Conservation (phyloP, 1,140 invertebrate genomes). For the Anoplophora glabripennis region DNA sequence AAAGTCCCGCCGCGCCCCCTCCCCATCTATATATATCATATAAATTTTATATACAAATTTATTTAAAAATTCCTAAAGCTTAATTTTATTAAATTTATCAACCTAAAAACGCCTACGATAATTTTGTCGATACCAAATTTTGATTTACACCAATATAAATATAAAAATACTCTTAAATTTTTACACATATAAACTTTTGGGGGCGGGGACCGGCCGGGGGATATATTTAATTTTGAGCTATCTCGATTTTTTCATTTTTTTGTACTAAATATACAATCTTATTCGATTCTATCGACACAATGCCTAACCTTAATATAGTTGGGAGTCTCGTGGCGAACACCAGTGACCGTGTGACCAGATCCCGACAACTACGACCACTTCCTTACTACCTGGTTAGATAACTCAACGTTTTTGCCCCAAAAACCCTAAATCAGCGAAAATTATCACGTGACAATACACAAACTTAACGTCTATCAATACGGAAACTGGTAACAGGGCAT, state of each 20-base stretch:
- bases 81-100: conserved; percentile 49
- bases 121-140: conserved; percentile 51
- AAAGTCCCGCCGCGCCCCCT: conserved; percentile 15
- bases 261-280: conserved; percentile 53
- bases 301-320: conserved; percentile 48
- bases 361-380: conserved; percentile 43
- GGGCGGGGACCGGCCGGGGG: conserved; percentile 22
- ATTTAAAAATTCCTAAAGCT: conserved; percentile 52
- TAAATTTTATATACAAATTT: conserved; percentile 52
- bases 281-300: conserved; percentile 50
- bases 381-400: conserved; percentile 21
- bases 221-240: conserved; percentile 50
- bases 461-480: too few relatives aligned
- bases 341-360: conserved; percentile 41
- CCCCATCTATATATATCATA: conserved; percentile 49
- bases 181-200: conserved; percentile 49
- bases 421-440: not conserved
- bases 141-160: conserved; percentile 54
- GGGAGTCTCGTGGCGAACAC: conserved; percentile 46
- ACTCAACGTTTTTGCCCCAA: conserved; percentile 14
- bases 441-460: not conserved
- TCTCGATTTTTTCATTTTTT: conserved; percentile 49
- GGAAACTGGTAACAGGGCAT: too few relatives aligned
- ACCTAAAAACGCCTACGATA: conserved; percentile 49
- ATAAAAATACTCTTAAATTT: conserved; percentile 53